Conservation (phyloP, 2,113 vertebrate genomes). For the Furnarius figulus region DNA sequence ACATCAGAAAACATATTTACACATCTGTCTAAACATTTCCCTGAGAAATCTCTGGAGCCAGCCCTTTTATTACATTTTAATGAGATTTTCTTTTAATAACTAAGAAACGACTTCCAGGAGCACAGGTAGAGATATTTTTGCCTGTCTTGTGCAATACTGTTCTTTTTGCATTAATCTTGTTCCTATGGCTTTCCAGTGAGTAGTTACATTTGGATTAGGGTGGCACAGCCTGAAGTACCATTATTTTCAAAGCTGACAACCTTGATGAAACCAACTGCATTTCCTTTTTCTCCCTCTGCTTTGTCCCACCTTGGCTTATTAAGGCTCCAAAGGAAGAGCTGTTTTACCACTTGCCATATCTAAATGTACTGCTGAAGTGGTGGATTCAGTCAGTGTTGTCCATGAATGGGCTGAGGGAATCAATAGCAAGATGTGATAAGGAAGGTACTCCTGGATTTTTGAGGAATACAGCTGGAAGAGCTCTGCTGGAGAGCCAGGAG, state of each 20-base stretch:
- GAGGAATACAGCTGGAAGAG: background rate
- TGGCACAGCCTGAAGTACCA: background rate
- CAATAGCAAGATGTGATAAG: background rate
- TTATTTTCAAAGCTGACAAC: background rate
- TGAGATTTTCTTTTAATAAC: slow-evolving; percentile 26
- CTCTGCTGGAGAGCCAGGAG: background rate
- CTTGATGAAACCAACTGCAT: background rate
- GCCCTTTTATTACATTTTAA: slow-evolving; percentile 14
- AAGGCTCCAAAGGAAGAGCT: background rate
- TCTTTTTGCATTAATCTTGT: background rate
- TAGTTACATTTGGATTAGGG: background rate
- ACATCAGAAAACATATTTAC: slow-evolving; percentile 15
- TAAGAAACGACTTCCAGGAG: background rate
- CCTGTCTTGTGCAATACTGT: background rate
- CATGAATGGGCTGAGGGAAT: background rate
- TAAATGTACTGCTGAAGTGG: background rate
- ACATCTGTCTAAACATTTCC: slow-evolving; percentile 47
- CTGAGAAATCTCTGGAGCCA: slow-evolving; percentile 6
- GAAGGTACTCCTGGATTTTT: background rate
- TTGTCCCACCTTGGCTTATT: background rate
- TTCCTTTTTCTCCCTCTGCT: background rate
- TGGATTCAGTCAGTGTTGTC: background rate
- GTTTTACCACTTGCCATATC: background rate
- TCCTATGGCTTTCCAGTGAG: background rate
- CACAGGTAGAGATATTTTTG: background rate